These are phyloP conservation scores for Schlechtendalia chinensis DNA, from an alignment of 1,140 invertebrate genomes.

Conservation along the genomic window DNA sequence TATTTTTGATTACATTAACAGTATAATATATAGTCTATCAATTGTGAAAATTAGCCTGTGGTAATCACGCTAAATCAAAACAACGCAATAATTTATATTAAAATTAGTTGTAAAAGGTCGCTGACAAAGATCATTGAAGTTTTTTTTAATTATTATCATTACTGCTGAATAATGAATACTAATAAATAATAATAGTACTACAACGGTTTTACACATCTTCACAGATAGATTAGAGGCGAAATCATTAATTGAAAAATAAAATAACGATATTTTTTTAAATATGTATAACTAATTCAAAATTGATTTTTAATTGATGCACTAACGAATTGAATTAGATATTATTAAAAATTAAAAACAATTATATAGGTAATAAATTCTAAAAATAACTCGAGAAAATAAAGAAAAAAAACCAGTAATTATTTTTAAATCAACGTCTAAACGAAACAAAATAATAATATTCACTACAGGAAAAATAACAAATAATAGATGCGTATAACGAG, in stretches of 20 bases:
- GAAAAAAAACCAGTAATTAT: not conserved
- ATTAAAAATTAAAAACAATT: not conserved
- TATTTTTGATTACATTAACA: conserved; percentile 22
- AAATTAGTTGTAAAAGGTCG: not conserved
- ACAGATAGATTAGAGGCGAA: too few relatives aligned
- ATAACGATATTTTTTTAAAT: not conserved
- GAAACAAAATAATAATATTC: not conserved
- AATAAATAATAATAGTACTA: not conserved
- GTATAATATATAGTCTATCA: not conserved
- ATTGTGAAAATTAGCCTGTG: conserved; percentile 13
- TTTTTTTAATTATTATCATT: not conserved
- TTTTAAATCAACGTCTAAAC: not conserved
- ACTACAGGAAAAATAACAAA: conserved; percentile 16
- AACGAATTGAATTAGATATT: not conserved
- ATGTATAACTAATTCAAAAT: not conserved
- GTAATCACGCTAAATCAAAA: not conserved
- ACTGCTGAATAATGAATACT: not conserved
- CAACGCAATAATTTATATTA: not conserved
- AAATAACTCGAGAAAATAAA: not conserved
- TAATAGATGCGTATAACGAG: conserved; percentile 1
- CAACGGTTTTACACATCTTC: too few relatives aligned
- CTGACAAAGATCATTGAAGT: not conserved
- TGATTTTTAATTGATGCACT: not conserved
- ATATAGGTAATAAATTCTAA: not conserved
- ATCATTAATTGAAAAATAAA: not conserved